Evolutionary conservation across 2,113 vertebrate species (phyloP).

Genomic region (Speoplatyrhinus poulsoni): DNA sequence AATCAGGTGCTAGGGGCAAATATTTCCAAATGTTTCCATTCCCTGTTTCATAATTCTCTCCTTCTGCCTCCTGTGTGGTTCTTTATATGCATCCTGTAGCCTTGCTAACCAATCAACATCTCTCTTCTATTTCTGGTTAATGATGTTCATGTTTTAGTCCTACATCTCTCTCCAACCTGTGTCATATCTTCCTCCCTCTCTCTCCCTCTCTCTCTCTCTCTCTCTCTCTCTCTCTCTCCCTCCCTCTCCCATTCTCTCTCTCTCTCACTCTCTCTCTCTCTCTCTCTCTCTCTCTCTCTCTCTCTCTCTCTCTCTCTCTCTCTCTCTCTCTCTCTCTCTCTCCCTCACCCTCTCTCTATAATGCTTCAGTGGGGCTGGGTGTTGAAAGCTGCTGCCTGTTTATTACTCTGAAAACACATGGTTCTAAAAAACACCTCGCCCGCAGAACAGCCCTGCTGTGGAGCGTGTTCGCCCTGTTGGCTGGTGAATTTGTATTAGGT

Average conservation of each 20-base stretch:
- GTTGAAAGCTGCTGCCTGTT: background rate
- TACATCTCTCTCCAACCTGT: too few relatives aligned
- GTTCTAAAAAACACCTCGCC: too few relatives aligned
- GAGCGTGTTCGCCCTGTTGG: too few relatives aligned
- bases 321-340: background rate
- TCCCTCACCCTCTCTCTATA: too few relatives aligned
- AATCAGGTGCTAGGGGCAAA: constrained; percentile 16
- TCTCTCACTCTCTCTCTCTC: constrained; percentile 1
- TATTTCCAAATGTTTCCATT: background rate
- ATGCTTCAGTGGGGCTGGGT: too few relatives aligned
- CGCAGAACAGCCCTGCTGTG: too few relatives aligned
- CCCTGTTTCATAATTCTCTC: constrained; percentile 23
- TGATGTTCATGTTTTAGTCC: too few relatives aligned
- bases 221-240: constrained; percentile 4
- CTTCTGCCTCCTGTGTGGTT: background rate
- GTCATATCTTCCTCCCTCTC: too few relatives aligned
- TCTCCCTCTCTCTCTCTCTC: too few relatives aligned
- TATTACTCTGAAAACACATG: too few relatives aligned
- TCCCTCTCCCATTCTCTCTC: background rate
- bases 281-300: constrained; percentile 13
- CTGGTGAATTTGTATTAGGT: too few relatives aligned
- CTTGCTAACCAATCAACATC: background rate
- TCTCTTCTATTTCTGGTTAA: background rate
- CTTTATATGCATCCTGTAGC: background rate
- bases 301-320: constrained; percentile 18